Evolutionary conservation across 2,797 vertebrate genomes (phyloP).

Genomic region (Peromyscus nudipes): DNA sequence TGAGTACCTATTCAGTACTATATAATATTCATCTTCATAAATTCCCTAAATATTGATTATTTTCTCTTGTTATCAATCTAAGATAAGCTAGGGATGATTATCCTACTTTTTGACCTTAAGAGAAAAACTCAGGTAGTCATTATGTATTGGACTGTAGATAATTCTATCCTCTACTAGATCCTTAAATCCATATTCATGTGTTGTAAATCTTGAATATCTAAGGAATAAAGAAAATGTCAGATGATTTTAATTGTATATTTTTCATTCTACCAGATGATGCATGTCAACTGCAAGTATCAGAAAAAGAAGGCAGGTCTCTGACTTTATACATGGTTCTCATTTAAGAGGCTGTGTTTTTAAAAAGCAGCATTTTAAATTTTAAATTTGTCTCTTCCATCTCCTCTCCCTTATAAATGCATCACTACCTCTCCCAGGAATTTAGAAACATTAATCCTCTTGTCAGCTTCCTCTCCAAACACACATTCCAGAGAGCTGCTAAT

Average conservation of each 20-base stretch:
- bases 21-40: conserved; percentile 10
- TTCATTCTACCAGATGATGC: conserved; percentile 37
- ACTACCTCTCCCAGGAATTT: conserved; percentile 64
- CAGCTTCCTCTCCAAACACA: conserved; percentile 64
- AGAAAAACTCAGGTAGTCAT: neutral
- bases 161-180: conserved; percentile 40
- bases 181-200: conserved; percentile 48
- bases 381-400: conserved; percentile 59
- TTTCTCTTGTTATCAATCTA: neutral
- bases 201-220: conserved; percentile 31
- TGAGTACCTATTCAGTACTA: neutral
- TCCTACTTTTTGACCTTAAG: neutral
- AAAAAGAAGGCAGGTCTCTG: conserved; percentile 34
- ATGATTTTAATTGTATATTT: neutral
- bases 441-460: conserved; percentile 66
- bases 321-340: conserved; percentile 11
- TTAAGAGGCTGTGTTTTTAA: conserved; percentile 32
- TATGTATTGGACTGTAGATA: neutral
- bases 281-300: neutral
- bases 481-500: conserved; percentile 65
- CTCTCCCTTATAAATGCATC: neutral
- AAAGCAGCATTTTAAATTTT: conserved; percentile 44
- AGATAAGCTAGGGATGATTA: neutral
- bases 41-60: neutral
- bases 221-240: conserved; percentile 61